A percentile compares a stretch with the other conserved stretches of the same genome.
Evolutionary conservation across 2,888 invertebrate genomes (phyloP).

Genomic region (Cerceris rybyensis): DNA sequence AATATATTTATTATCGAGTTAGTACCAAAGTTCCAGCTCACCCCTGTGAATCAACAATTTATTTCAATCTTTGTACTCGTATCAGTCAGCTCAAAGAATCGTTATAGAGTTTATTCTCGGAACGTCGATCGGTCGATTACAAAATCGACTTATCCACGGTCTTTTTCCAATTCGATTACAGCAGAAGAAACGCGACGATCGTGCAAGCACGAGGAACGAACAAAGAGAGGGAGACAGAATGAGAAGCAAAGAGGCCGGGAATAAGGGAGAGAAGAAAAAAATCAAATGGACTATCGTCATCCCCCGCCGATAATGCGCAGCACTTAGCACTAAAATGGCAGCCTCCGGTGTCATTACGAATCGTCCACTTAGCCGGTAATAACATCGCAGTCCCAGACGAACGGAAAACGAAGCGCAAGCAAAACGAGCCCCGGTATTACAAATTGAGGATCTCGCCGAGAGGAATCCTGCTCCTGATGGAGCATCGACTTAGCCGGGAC

Average conservation of each 20-base stretch:
- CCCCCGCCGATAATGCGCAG: slow-evolving; percentile 70
- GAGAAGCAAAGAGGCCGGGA: slow-evolving; percentile 6
- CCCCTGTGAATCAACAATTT: no score
- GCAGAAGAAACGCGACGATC: neutral
- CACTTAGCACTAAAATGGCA: slow-evolving; percentile 74
- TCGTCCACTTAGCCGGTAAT: slow-evolving; percentile 75
- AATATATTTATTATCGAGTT: no score
- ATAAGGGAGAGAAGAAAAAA: slow-evolving; percentile 21
- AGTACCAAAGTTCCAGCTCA: no score
- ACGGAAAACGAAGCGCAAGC: slow-evolving; percentile 65
- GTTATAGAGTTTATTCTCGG: no score
- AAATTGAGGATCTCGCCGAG: slow-evolving; percentile 55
- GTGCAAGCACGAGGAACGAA: neutral
- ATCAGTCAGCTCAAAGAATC: no score
- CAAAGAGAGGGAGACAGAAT: slow-evolving; percentile 1
- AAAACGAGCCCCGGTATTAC: slow-evolving; percentile 48
- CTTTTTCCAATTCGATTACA: neutral
- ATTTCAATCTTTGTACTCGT: no score
- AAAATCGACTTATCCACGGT: neutral
- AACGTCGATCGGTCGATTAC: neutral
- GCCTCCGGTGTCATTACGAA: slow-evolving; percentile 75
- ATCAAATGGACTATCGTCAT: slow-evolving; percentile 60
- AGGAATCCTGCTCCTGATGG: slow-evolving; percentile 27
- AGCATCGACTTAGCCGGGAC: slow-evolving; percentile 25
- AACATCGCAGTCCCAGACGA: slow-evolving; percentile 69